Conservation (phyloP, 1,140 invertebrate species). For the Drosophila nikananu region DNA sequence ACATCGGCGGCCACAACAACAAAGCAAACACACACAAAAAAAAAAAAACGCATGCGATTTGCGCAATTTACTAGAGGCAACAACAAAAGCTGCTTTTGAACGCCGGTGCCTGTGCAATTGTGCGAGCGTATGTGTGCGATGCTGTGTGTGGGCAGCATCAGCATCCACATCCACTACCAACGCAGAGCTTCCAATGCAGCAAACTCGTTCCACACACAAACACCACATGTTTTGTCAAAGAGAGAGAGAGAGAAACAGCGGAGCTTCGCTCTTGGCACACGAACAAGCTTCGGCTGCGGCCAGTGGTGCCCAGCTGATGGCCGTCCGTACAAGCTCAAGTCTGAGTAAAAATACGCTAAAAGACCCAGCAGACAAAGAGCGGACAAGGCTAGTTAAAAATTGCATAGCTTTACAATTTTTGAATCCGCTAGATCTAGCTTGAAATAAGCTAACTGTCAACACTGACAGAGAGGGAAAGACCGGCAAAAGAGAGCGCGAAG, state of each 20-base stretch:
- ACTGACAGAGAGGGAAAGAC: not conserved
- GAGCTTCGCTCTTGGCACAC: not conserved
- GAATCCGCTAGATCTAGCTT: no score
- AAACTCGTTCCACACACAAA: slow-evolving; percentile 67
- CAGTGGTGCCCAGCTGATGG: no score
- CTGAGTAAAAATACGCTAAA: no score
- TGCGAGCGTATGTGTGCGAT: not conserved
- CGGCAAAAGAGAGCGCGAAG: not conserved
- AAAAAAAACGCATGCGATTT: slow-evolving; percentile 68
- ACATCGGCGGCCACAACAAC: slow-evolving; percentile 36
- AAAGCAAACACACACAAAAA: slow-evolving; percentile 11
- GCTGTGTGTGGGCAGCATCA: slow-evolving; percentile 53
- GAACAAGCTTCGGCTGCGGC: slow-evolving; percentile 8
- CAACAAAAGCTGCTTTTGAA: slow-evolving; percentile 21
- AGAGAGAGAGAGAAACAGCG: not conserved
- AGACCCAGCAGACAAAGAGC: no score
- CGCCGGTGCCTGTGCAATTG: slow-evolving; percentile 1
- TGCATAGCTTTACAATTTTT: no score
- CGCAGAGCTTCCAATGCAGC: slow-evolving; percentile 31
- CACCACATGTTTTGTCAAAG: slow-evolving; percentile 12
- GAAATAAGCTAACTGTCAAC: no score
- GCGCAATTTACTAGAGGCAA: slow-evolving; percentile 62
- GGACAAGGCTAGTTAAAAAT: no score
- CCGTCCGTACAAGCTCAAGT: no score
- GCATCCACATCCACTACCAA: slow-evolving; percentile 30